Evolutionary conservation across 2,888 invertebrate genomes (phyloP), one percentile per base, ranked within the genome.

Genomic region (Blastobasis adustella): DNA sequence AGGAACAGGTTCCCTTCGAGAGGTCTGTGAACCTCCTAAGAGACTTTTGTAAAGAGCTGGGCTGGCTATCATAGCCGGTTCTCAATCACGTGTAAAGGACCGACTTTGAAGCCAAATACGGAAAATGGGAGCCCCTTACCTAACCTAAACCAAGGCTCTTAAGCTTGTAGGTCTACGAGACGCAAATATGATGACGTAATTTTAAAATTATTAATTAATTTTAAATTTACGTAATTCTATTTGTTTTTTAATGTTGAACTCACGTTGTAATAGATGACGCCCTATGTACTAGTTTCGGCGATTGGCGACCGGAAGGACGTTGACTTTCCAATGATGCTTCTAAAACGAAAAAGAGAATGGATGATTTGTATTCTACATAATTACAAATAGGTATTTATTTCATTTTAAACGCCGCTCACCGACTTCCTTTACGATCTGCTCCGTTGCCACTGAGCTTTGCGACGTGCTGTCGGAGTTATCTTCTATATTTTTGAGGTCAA

Each of bases 261-360:
- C 75, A 91, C 70, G 90, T 90, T 5, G 90, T 91, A 41, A 90
- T 67, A 37, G 91, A 92, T 7, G 90, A 90, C 44, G 89, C 89
- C 62, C 93, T 90, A 62, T 92, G 93, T 37, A 91, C 76, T 41
- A 93, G 73, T 62, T 89, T 88, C n/a, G 83, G 81, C 5, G 89
- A 81, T 6, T 70, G 69, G 5, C 71, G 67, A 37, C 62, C 73
- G 3, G 67, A 42, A 3, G 68, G 63, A 0, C 71, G 63, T 52
- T 70, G 65, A 55, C 70, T 71, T 46, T 84, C 80, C 65, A 76
- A 81, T 37, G 82, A 69, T 0, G 71, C 62, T 56, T 84, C 87
- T 87, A 57, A 45, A 73, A 61, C n/a, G 8, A 62, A 45, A 49
- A 36, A 23, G 39, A 46, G 40, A n/a, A 44, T 37, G 43, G n/a